A percentile compares a stretch with the other conserved stretches of the same genome.
These are phyloP conservation scores for Hypanus sabinus DNA, from an alignment of 2,113 vertebrate species.

Conservation along the genomic window DNA sequence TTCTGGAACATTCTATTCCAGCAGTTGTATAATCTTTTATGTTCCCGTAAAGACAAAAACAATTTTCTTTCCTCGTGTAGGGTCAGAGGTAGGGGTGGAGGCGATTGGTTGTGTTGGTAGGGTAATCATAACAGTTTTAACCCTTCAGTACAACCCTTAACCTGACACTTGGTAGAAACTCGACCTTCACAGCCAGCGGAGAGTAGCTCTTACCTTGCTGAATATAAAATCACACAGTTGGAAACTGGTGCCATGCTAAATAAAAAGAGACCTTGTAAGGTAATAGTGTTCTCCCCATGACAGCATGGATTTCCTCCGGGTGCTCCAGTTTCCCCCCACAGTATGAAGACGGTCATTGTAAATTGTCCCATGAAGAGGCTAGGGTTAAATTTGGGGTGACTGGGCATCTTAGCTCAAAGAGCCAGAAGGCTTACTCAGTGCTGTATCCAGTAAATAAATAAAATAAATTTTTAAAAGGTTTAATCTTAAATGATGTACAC, in stretches of 20 bases:
- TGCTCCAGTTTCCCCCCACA: no score
- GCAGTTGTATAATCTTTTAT: background rate
- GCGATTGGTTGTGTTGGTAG: no score
- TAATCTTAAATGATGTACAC: no score
- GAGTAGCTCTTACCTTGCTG: background rate
- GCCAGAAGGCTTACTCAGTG: no score
- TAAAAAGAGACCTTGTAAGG: background rate
- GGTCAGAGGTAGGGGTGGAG: background rate
- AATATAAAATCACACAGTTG: background rate
- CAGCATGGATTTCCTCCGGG: no score
- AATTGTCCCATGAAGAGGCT: no score
- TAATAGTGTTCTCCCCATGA: no score
- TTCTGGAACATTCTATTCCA: constrained; percentile 17
- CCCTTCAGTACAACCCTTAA: background rate
- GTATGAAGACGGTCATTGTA: no score
- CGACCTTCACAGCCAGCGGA: background rate
- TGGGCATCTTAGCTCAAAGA: no score
- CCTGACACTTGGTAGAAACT: background rate
- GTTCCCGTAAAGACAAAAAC: background rate
- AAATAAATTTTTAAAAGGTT: no score
- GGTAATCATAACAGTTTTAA: background rate
- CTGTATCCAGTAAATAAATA: no score
- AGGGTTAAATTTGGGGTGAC: no score
- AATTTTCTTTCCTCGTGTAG: background rate
- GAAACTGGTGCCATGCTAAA: background rate